Evolutionary conservation across 23 tunicate species (phyloP).

Genomic region (Ascidia mentula): DNA sequence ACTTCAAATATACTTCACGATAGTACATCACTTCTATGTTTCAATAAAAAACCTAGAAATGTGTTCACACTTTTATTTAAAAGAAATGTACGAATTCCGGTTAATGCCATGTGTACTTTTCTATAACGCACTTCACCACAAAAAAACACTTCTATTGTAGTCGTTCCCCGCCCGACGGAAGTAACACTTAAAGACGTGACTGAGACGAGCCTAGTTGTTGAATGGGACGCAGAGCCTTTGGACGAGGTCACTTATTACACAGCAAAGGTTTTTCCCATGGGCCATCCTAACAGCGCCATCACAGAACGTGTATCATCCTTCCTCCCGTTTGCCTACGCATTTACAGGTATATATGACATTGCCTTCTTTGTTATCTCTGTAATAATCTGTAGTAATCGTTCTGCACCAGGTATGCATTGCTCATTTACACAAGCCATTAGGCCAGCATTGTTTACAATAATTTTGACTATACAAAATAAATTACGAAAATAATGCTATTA

Average conservation of each 20-base stretch:
- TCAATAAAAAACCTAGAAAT: too few relatives aligned
- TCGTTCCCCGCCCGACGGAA: constrained; percentile 19
- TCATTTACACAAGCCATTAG: too few relatives aligned
- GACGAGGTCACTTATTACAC: constrained; percentile 23
- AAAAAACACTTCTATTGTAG: constrained; percentile 1
- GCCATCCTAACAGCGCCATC: not conserved
- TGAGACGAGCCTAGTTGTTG: not conserved
- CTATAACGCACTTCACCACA: too few relatives aligned
- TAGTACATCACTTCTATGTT: too few relatives aligned
- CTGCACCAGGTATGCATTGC: not conserved
- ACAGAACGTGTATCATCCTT: constrained; percentile 1
- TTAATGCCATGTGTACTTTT: too few relatives aligned
- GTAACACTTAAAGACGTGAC: not conserved
- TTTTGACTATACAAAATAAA: not conserved
- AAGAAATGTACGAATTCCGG: too few relatives aligned
- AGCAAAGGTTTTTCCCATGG: constrained; percentile 16
- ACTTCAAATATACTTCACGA: too few relatives aligned
- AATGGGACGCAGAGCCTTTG: constrained; percentile 16
- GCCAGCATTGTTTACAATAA: too few relatives aligned
- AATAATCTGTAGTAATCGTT: too few relatives aligned
- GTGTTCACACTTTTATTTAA: too few relatives aligned
- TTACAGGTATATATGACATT: constrained; percentile 8
- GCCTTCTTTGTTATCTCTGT: too few relatives aligned
- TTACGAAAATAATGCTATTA: not conserved
- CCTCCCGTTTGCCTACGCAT: not conserved